These are phyloP conservation scores for Condylura cristata DNA, from an alignment of 2,113 vertebrate genomes.

Conservation along the genomic window DNA sequence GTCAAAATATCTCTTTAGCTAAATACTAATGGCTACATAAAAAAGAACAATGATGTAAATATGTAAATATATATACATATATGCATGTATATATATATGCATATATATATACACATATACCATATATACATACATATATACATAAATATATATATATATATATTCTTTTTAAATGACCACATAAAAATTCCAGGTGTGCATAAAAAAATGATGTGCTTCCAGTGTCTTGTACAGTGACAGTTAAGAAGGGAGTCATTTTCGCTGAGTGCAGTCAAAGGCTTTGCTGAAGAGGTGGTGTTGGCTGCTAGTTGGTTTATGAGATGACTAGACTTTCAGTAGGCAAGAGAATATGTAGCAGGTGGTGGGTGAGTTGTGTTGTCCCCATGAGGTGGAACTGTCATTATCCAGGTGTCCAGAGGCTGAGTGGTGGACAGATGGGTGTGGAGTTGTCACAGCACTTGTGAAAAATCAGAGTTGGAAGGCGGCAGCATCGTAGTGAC, in stretches of 20 bases:
- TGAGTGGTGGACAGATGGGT: neutral
- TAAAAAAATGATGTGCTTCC: neutral
- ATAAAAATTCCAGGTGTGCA: neutral
- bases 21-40: neutral
- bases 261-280: neutral
- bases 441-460: neutral
- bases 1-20: neutral
- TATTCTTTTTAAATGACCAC: no score
- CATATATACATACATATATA: no score
- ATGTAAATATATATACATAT: no score
- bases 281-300: neutral
- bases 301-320: neutral
- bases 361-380: neutral
- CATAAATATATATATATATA: no score
- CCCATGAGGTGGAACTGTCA: neutral
- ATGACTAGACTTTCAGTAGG: neutral
- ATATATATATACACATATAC: no score
- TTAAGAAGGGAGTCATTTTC: neutral
- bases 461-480: neutral
- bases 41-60: neutral
- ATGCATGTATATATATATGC: no score
- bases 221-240: neutral
- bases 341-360: neutral
- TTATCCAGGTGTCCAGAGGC: neutral
- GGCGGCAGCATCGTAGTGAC: slow-evolving; percentile 5